Conservation (phyloP, 2,113 vertebrate genomes). For the Ceuthmochares aereus region DNA sequence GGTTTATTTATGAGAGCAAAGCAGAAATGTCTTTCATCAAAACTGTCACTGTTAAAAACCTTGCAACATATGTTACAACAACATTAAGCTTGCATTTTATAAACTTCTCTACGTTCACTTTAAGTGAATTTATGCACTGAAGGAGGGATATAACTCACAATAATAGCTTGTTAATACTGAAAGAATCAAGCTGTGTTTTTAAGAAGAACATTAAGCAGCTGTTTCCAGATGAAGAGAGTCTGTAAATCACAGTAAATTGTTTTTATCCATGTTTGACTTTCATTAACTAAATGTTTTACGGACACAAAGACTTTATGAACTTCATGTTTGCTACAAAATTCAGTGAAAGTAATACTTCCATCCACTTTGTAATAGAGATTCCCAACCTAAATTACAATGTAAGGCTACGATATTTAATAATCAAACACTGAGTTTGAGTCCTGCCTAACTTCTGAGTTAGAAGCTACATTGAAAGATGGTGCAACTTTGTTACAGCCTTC, state of each 20-base stretch:
- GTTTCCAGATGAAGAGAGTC: slow-evolving; percentile 85
- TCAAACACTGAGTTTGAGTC: neutral
- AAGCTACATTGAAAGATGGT: neutral
- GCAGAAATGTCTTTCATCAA: slow-evolving; percentile 74
- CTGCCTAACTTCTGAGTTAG: neutral
- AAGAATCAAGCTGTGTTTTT: slow-evolving; percentile 90
- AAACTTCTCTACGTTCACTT: slow-evolving; percentile 82
- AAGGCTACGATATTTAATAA: slow-evolving; percentile 45
- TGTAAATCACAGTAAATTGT: slow-evolving; percentile 95
- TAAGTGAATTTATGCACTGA: slow-evolving; percentile 85
- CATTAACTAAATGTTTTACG: slow-evolving; percentile 91
- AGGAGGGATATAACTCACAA: slow-evolving; percentile 87
- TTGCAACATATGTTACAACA: slow-evolving; percentile 76
- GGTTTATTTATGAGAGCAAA: slow-evolving; percentile 72
- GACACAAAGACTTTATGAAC: slow-evolving; percentile 79
- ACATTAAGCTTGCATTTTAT: slow-evolving; percentile 77
- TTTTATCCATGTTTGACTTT: slow-evolving; percentile 87
- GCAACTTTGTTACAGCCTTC: neutral
- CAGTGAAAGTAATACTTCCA: slow-evolving; percentile 25
- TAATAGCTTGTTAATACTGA: slow-evolving; percentile 94
- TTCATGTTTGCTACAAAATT: slow-evolving; percentile 76
- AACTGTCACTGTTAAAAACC: slow-evolving; percentile 74
- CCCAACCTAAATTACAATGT: neutral
- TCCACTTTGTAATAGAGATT: slow-evolving; percentile 14
- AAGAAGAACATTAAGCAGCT: slow-evolving; percentile 95